Conservation (phyloP, 2,113 vertebrate species). For the Neotoma lepida region DNA sequence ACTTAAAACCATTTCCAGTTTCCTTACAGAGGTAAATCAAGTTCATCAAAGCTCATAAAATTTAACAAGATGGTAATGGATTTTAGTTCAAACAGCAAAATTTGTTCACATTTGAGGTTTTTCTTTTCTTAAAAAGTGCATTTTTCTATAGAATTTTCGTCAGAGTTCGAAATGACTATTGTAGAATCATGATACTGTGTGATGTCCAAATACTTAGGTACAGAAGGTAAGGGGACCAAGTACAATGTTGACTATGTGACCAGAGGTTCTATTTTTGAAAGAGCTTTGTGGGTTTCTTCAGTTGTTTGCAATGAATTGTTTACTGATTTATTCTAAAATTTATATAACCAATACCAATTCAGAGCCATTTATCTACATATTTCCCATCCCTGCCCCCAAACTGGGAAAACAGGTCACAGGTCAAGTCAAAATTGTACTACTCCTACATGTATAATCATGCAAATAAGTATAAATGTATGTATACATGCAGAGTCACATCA, state of each 20-base stretch:
- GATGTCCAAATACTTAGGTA: conserved; percentile 81
- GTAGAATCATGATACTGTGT: conserved; percentile 77
- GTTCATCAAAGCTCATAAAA: conserved; percentile 58
- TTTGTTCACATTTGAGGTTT: conserved; percentile 31
- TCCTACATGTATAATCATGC: conserved; percentile 89
- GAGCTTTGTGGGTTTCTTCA: conserved; percentile 56
- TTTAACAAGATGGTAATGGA: conserved; percentile 40
- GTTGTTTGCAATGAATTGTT: conserved; percentile 49
- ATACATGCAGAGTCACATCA: conserved; percentile 91
- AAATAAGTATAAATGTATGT: conserved; percentile 81
- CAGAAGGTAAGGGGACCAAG: conserved; percentile 89
- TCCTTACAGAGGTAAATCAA: conserved; percentile 68
- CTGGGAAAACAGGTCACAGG: conserved; percentile 75
- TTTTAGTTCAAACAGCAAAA: conserved; percentile 71
- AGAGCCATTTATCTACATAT: conserved; percentile 27
- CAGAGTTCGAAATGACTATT: conserved; percentile 82
- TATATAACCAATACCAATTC: conserved; percentile 46
- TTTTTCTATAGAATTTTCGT: conserved; percentile 79
- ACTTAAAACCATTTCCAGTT: conserved; percentile 73
- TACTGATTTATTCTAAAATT: conserved; percentile 64
- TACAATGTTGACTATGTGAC: conserved; percentile 91
- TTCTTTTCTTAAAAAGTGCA: conserved; percentile 67
- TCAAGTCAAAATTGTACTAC: conserved; percentile 91
- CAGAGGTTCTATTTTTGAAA: conserved; percentile 72
- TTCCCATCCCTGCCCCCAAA: conserved; percentile 17